Evolutionary conservation across 2,888 invertebrate species (phyloP), one percentile per base, ranked within the genome.

Genomic region (Macrostomum cliftonense): DNA sequence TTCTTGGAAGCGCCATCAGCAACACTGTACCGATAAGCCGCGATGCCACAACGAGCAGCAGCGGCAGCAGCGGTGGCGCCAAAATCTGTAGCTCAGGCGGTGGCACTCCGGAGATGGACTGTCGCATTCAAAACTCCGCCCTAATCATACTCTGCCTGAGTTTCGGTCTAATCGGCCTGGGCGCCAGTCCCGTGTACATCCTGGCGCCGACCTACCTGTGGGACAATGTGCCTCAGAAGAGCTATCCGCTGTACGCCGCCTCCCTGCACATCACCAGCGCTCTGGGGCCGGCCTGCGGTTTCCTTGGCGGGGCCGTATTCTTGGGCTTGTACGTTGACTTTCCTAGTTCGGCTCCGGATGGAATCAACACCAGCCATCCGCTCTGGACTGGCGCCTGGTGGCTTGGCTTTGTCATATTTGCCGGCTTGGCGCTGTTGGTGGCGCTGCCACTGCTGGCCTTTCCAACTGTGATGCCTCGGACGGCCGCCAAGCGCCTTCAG

Each of bases 351-450:
- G n/a, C 16, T 4, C n/a, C n/a, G 11, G 17, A 39, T 12, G 28
- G 28, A 4, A 19, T 53, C 21, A 47, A 5, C 7, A 45, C 45
- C 17, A n/a, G 13, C 28, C 47, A 52, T 45, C n/a, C 53, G 12
- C 17, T 16, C 13, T 56, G 56, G 56, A 46, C 57, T 13, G 56
- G 56, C 12, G 56, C 55, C n/a, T 56, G 56, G 56, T 56, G 56
- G 56, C 43, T 53, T 12, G 56, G 56, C 5, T 52, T 54, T 42
- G 37, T 57, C 2, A 19, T 54, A 2, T 47, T 46, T n/a, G 45
- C 53, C 13, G 14, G 39, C 2, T 17, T 52, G 17, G 45, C 44
- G 2, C 39, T 55, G 2, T 12, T 55, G 20, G 36, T 45, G 7
- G 39, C 49, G n/a, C 17, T 50, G n/a, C 53, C 52, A 1, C 43